Evolutionary conservation across 2,797 vertebrate genomes (phyloP).

Genomic region (Melanotaenia nigrans): DNA sequence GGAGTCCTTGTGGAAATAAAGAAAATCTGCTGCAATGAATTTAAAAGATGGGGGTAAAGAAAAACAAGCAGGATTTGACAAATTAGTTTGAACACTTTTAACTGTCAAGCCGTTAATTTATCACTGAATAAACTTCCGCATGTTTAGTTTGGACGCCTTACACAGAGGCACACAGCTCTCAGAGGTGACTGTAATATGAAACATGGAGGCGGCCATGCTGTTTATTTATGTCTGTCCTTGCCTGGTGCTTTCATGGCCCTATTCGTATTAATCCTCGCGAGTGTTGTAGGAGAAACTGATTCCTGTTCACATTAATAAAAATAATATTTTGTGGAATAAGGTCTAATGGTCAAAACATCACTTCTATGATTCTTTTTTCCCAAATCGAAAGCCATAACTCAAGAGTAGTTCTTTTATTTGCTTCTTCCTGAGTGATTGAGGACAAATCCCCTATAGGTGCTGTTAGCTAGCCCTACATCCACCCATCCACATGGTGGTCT

Average conservation of each 20-base stretch:
- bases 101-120: constrained; percentile 86
- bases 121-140: constrained; percentile 82
- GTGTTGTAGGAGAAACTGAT: constrained; percentile 83
- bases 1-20: constrained; percentile 63
- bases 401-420: constrained; percentile 78
- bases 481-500: constrained; percentile 35
- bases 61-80: constrained; percentile 77
- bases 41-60: constrained; percentile 66
- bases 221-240: constrained; percentile 82
- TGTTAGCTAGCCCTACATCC: constrained; percentile 47
- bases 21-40: constrained; percentile 80
- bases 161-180: constrained; percentile 80
- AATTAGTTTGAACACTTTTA: constrained; percentile 86
- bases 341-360: constrained; percentile 84
- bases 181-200: constrained; percentile 81
- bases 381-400: constrained; percentile 73
- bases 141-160: constrained; percentile 84
- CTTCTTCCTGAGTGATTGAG: constrained; percentile 48
- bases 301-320: constrained; percentile 87
- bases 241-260: constrained; percentile 77
- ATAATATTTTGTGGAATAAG: constrained; percentile 84
- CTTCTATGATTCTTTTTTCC: constrained; percentile 69
- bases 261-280: constrained; percentile 86
- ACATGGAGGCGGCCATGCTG: constrained; percentile 77
- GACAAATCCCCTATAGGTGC: constrained; percentile 44